Conservation (phyloP, 2,888 invertebrate genomes). For the Molanna angustata region DNA sequence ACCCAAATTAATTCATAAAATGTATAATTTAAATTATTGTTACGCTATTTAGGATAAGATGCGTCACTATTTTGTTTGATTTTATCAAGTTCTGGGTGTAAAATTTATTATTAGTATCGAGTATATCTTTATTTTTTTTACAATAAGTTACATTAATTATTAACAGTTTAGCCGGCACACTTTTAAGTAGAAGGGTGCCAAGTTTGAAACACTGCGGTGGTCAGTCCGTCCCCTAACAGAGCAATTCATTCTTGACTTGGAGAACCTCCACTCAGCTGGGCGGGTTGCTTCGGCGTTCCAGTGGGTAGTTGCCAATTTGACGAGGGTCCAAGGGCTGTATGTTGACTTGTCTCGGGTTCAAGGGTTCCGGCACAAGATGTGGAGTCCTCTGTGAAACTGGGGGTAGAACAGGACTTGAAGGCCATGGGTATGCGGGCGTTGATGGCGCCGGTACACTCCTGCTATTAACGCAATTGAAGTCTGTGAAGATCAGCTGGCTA, state of each 20-base stretch:
- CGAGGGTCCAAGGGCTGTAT: too few species aligned
- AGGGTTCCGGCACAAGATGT: slow-evolving; percentile 70
- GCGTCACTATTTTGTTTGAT: too few species aligned
- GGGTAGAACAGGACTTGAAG: slow-evolving; percentile 74
- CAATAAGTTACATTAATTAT: too few species aligned
- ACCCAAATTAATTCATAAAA: too few species aligned
- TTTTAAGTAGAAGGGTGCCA: too few species aligned
- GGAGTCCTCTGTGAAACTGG: slow-evolving; percentile 67
- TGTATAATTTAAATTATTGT: too few species aligned
- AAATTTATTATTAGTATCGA: too few species aligned
- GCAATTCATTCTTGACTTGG: slow-evolving; percentile 54
- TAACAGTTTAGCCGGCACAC: too few species aligned
- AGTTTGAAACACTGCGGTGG: slow-evolving; percentile 17
- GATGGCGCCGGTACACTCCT: slow-evolving; percentile 58
- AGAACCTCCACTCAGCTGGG: slow-evolving; percentile 58
- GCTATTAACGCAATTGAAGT: slow-evolving; percentile 33
- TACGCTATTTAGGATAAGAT: too few species aligned
- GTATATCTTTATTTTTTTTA: too few species aligned
- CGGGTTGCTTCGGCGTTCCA: slow-evolving; percentile 43
- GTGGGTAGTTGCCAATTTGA: slow-evolving; percentile 36
- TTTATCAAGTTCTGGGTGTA: too few species aligned
- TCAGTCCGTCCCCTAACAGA: slow-evolving; percentile 42
- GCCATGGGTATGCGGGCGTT: slow-evolving; percentile 72
- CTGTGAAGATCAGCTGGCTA: slow-evolving; percentile 25
- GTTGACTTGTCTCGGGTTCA: slow-evolving; percentile 46